Base-by-base conservation (phyloP, 1,140 invertebrate species). In the Euura saliciscinereae region DNA sequence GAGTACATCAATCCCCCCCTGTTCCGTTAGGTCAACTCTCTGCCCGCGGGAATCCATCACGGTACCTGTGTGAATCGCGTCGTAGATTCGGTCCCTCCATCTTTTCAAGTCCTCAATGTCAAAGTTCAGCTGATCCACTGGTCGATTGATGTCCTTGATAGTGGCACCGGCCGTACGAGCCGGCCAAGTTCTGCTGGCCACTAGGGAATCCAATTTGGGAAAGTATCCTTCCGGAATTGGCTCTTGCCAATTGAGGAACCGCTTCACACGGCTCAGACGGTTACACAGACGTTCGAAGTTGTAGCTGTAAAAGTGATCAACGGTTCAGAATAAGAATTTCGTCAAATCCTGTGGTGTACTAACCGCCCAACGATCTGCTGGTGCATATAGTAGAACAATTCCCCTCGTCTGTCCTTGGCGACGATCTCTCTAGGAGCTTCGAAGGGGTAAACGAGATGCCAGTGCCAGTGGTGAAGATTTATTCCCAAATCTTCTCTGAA, bases 401-500 rank as follows among this genome's bases (percentile, higher is more conserved):
- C 93, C 2, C 93, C 93, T 42, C 93, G 87, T 44, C 93, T 83
- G 84, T 94, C 92, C 82, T 93, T 93, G 77, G 88, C 83, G 2
- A 93, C 92, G 67, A 93, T 89, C 59, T 82, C 74, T 76, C 67
- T 87, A 83, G 10, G 82, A 2, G 90, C 89, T 72, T 92, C 90
- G 78, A 92, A 92, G 2, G 94, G 94, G 79, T 95, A 95, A 3
- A 95, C 92, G 71, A 95, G 85, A 84, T 95, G 94, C 94, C 91
- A 94, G 84, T 96, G 94, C 95, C 95, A 97, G 79, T 97, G 94
- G 82, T 93, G 92, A 66, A 90, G 84, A 83, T 91, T 91, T 70
- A 91, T 84, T 5, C 90, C 90, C 45, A 89, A 79, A 77, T 90
- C 90, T 76, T 91, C 91, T 3, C 91, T 82, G 83, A 88, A 91